phyloP scores from a whole-genome alignment of 2,113 vertebrate genomes.

The Heterocephalus glaber region DNA sequence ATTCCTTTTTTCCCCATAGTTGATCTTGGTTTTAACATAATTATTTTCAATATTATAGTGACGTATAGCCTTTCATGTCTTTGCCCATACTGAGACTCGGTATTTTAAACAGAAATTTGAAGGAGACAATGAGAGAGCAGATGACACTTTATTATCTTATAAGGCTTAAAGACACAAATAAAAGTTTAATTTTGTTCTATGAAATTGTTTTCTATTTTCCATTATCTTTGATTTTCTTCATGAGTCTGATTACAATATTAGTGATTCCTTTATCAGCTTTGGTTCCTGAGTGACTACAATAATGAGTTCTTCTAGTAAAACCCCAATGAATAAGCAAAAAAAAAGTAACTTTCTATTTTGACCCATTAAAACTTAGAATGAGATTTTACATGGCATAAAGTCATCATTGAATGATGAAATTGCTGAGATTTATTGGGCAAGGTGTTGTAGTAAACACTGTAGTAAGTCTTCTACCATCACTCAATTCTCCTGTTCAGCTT shows the following conservation, averaged over 20 bases:
- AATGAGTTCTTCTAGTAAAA: not conserved
- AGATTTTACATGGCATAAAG: not conserved
- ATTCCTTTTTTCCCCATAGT: slow-evolving; percentile 52
- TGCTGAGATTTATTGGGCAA: not conserved
- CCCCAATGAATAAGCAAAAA: not conserved
- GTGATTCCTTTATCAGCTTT: not conserved
- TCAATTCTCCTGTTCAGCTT: no score
- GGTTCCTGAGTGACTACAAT: not conserved
- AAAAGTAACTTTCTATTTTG: not conserved
- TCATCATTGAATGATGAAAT: not conserved
- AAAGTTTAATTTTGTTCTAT: not conserved
- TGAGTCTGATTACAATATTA: not conserved
- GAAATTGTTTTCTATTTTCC: slow-evolving; percentile 20
- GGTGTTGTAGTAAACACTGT: not conserved
- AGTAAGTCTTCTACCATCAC: not conserved
- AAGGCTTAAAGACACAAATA: not conserved
- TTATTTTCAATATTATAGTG: slow-evolving; percentile 4
- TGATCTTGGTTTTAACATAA: slow-evolving; percentile 40
- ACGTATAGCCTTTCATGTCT: not conserved
- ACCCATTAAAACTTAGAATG: not conserved
- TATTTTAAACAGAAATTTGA: not conserved
- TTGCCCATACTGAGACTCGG: not conserved
- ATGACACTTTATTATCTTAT: not conserved
- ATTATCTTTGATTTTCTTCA: not conserved
- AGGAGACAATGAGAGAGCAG: not conserved